Evolutionary conservation across 2,113 vertebrate genomes (phyloP).

Genomic region (Elgaria multicarinata): DNA sequence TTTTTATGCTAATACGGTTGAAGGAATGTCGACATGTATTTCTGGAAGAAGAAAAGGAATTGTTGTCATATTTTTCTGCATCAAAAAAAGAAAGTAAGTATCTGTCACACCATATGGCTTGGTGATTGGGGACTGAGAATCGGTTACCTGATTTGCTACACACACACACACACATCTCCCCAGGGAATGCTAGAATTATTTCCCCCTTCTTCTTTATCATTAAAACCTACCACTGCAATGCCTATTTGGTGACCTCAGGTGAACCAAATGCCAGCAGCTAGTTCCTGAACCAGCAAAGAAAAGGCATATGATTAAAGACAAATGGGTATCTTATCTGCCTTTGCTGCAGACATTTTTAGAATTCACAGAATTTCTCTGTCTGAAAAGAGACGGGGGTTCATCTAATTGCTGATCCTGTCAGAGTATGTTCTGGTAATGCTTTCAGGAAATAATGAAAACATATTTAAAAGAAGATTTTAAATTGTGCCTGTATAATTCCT

Average conservation of each 20-base stretch:
- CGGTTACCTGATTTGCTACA: neutral
- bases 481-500: neutral
- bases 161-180: neutral
- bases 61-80: neutral
- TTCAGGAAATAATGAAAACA: slow-evolving; percentile 5
- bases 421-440: neutral
- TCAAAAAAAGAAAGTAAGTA: neutral
- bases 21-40: neutral
- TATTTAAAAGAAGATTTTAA: neutral
- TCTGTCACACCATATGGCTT: neutral
- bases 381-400: neutral
- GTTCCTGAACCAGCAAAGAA: slow-evolving; percentile 13
- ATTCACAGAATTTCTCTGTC: slow-evolving; percentile 1
- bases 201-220: neutral
- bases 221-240: neutral
- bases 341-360: slow-evolving; percentile 5
- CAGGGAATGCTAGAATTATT: neutral
- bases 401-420: neutral
- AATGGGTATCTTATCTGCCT: neutral
- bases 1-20: neutral
- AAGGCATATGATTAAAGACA: slow-evolving; percentile 20
- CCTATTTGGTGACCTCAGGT: neutral
- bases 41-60: neutral
- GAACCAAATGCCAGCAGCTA: neutral
- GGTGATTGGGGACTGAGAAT: neutral